These are phyloP conservation scores for Idaea aversata DNA, from an alignment of 2,888 invertebrate species.

Conservation along the genomic window DNA sequence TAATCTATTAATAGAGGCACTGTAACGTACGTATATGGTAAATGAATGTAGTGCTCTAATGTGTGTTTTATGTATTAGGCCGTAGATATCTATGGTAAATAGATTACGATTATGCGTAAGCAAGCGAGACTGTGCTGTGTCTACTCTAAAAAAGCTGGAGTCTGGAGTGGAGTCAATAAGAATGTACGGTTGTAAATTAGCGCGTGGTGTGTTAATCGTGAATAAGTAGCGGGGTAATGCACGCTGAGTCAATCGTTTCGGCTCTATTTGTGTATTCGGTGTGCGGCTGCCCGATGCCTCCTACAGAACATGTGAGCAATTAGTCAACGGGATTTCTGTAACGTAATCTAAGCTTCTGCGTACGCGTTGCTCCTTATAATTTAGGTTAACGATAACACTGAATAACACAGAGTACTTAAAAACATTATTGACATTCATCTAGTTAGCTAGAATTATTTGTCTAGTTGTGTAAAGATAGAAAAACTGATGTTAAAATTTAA, in stretches of 20 bases:
- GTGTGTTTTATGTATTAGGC: no score
- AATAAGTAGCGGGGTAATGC: constrained; percentile 55
- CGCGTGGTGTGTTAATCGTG: constrained; percentile 32
- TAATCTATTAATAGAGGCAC: constrained; percentile 11
- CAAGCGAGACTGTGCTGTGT: background rate
- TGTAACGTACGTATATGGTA: background rate
- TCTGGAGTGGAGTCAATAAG: constrained; percentile 14
- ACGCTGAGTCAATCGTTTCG: constrained; percentile 65
- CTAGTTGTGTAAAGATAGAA: constrained; percentile 6
- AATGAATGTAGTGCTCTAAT: background rate
- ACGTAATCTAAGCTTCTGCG: constrained; percentile 34
- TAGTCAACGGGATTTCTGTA: constrained; percentile 61
- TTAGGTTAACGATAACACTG: no score
- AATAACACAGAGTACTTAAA: background rate
- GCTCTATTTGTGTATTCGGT: constrained; percentile 66
- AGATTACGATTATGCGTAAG: constrained; percentile 14
- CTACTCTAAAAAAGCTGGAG: background rate
- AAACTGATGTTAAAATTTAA: constrained; percentile 22
- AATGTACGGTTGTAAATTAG: constrained; percentile 26
- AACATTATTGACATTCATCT: background rate
- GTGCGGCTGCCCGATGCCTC: constrained; percentile 45
- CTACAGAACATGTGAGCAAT: constrained; percentile 67
- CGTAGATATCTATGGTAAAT: background rate
- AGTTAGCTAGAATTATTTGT: background rate
- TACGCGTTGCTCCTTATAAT: no score